These are phyloP conservation scores for Apantesis nais DNA, from an alignment of 2,888 invertebrate species.

Conservation along the genomic window DNA sequence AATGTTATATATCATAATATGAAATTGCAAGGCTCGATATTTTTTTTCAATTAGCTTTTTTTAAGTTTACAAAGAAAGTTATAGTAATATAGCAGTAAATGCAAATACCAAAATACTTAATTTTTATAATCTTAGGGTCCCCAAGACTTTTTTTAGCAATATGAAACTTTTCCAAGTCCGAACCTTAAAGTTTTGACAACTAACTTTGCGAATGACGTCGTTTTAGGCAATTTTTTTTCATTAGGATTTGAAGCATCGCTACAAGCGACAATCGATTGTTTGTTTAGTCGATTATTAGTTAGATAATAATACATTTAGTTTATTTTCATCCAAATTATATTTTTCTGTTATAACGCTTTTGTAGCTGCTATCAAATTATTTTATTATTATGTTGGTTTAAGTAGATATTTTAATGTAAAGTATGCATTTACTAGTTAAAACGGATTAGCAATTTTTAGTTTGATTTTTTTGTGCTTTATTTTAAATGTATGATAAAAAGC, in stretches of 20 bases:
- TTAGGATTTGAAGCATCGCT: not conserved
- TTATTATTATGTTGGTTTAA: conserved; percentile 2
- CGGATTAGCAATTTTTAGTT: not conserved
- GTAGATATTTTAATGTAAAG: conserved; percentile 11
- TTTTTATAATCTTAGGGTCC: not conserved
- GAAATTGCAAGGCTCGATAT: not conserved
- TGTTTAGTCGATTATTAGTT: not conserved
- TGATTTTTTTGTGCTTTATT: not conserved
- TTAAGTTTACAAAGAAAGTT: not conserved
- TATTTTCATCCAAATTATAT: not conserved
- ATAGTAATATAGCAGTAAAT: not conserved
- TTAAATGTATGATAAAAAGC: not conserved
- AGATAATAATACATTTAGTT: not conserved
- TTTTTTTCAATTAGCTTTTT: not conserved
- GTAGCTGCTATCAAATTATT: conserved; percentile 12
- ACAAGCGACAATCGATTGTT: not conserved
- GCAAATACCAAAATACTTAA: not conserved
- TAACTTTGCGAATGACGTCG: not conserved
- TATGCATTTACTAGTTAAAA: conserved; percentile 16
- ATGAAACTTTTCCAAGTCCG: not conserved
- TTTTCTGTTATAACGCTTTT: conserved; percentile 1
- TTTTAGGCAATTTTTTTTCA: not conserved
- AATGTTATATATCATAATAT: not conserved
- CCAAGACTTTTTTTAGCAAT: not conserved
- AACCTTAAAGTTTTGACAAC: not conserved